Percentiles rank a stretch among this genome's conserved stretches.
These are phyloP conservation scores for Melikaiella ostensackeni DNA, from an alignment of 2,888 invertebrate genomes.

Conservation along the genomic window DNA sequence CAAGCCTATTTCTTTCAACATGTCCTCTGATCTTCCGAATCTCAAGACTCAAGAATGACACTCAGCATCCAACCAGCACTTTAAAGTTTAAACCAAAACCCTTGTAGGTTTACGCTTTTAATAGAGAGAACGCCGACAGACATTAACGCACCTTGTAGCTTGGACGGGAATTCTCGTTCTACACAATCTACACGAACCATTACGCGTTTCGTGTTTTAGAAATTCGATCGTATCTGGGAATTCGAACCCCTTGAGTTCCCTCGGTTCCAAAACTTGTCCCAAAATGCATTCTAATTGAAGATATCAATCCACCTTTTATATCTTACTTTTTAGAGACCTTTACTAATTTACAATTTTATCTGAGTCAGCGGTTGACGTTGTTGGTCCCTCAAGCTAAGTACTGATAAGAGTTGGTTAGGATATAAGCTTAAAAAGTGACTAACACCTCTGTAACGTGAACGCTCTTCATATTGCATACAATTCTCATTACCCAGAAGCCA, in stretches of 20 bases:
- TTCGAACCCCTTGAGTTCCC: slow-evolving; percentile 7
- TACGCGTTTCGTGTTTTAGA: slow-evolving; percentile 20
- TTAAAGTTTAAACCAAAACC: slow-evolving; percentile 50
- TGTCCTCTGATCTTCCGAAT: slow-evolving; percentile 65
- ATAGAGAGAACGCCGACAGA: slow-evolving; percentile 37
- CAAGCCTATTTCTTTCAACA: slow-evolving; percentile 68
- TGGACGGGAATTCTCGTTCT: slow-evolving; percentile 18
- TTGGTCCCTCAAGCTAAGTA: not conserved
- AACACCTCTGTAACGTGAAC: slow-evolving; percentile 9
- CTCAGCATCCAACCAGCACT: slow-evolving; percentile 61
- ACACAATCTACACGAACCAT: slow-evolving; percentile 32
- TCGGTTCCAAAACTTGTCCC: not conserved
- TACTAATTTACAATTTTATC: not conserved
- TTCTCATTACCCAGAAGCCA: not conserved
- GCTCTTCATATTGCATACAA: not conserved
- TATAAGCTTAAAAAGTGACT: not conserved
- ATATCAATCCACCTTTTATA: slow-evolving; percentile 8
- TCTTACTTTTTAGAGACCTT: not conserved
- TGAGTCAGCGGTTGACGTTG: not conserved
- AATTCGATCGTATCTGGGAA: slow-evolving; percentile 25
- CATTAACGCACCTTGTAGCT: slow-evolving; percentile 19
- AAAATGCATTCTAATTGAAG: slow-evolving; percentile 11
- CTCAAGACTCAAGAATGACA: slow-evolving; percentile 56
- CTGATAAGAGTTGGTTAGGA: not conserved
- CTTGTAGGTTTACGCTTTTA: slow-evolving; percentile 23